Evolutionary conservation across 1,140 invertebrate genomes (phyloP).

Genomic region (Eufriesea mexicana): DNA sequence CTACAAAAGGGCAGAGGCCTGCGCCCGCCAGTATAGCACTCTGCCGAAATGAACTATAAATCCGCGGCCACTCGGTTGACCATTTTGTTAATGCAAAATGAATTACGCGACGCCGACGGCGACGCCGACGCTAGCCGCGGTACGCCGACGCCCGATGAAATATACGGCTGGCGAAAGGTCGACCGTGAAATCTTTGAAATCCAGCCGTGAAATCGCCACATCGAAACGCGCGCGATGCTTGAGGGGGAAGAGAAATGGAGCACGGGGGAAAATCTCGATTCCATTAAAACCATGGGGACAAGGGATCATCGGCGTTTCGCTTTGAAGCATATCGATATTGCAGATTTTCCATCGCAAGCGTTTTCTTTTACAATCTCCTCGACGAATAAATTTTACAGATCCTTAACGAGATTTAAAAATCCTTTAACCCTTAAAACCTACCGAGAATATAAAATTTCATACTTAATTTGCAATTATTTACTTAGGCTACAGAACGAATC

Average conservation of each 20-base stretch:
- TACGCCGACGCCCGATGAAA: background rate
- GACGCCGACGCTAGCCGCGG: background rate
- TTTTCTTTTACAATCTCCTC: no score
- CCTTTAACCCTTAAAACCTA: no score
- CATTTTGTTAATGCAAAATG: slow-evolving; percentile 64
- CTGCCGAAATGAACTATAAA: slow-evolving; percentile 61
- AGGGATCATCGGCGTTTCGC: no score
- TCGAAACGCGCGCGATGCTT: background rate
- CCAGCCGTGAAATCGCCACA: background rate
- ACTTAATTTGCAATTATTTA: no score
- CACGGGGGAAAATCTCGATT: background rate
- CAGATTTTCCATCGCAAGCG: no score
- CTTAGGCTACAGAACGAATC: no score
- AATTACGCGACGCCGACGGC: slow-evolving; percentile 49
- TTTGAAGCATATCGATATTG: no score
- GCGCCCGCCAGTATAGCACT: slow-evolving; percentile 38
- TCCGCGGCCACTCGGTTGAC: slow-evolving; percentile 36
- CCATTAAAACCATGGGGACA: background rate
- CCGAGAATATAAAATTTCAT: no score
- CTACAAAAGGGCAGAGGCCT: background rate
- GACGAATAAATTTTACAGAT: no score
- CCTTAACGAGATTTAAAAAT: no score
- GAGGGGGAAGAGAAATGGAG: background rate
- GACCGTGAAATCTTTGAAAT: slow-evolving; percentile 1
- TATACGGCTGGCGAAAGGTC: background rate